Conservation (phyloP, 2,888 invertebrate species). For the Drosophila birchii region DNA sequence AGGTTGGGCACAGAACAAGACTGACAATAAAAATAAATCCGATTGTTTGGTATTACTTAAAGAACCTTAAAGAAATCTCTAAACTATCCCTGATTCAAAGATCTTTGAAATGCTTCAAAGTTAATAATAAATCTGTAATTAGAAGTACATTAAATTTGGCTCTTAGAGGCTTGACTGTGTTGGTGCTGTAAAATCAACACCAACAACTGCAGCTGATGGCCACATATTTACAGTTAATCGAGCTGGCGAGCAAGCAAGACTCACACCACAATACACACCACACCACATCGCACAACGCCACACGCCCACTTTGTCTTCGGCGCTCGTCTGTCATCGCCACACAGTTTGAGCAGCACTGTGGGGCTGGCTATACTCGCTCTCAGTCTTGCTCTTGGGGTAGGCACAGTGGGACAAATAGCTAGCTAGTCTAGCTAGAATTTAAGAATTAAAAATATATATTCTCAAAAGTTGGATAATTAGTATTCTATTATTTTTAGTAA, state of each 20-base stretch:
- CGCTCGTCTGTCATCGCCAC: conserved; percentile 40
- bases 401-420: conserved; percentile 12
- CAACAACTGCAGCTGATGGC: conserved; percentile 27
- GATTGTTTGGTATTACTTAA: no score
- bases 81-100: not conserved
- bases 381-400: not conserved
- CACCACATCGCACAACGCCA: conserved; percentile 8
- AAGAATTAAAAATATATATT: not conserved
- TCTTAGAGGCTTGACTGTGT: conserved; percentile 8
- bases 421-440: no score
- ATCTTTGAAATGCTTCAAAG: not conserved
- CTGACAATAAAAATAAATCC: not conserved
- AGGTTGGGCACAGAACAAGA: no score
- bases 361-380: conserved; percentile 9
- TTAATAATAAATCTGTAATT: not conserved
- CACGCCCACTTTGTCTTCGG: conserved; percentile 56
- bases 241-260: conserved; percentile 16
- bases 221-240: conserved; percentile 49
- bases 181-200: conserved; percentile 30
- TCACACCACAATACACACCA: conserved; percentile 18
- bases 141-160: no score
- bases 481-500: no score
- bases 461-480: no score
- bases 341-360: conserved; percentile 58
- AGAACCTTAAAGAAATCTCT: no score